These are phyloP conservation scores for Melanostoma scalare DNA, from an alignment of 2,888 invertebrate species.

Conservation along the genomic window DNA sequence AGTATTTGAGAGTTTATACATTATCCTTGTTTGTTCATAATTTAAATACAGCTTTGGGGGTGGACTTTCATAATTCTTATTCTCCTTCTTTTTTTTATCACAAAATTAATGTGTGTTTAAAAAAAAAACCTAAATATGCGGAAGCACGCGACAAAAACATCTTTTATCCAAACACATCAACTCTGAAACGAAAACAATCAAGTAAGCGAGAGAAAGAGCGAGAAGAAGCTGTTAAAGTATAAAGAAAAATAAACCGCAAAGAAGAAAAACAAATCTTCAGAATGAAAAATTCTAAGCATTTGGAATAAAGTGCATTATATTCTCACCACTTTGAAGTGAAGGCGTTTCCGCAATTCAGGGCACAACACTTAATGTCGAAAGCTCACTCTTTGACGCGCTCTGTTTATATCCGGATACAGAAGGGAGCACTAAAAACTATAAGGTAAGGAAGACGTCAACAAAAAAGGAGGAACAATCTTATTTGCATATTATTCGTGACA, in stretches of 20 bases:
- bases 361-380: slow-evolving; percentile 57
- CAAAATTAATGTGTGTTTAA: not conserved
- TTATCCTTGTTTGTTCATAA: slow-evolving; percentile 42
- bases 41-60: slow-evolving; percentile 31
- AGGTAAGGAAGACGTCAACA: slow-evolving; percentile 48
- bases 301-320: slow-evolving; percentile 63
- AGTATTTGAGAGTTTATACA: too few relatives aligned
- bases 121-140: slow-evolving; percentile 55
- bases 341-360: slow-evolving; percentile 55
- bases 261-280: slow-evolving; percentile 13
- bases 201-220: not conserved
- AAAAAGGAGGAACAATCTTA: slow-evolving; percentile 47
- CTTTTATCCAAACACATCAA: slow-evolving; percentile 25
- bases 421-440: slow-evolving; percentile 52
- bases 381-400: slow-evolving; percentile 48
- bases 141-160: slow-evolving; percentile 66
- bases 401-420: slow-evolving; percentile 49
- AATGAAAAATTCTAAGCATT: slow-evolving; percentile 24
- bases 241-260: slow-evolving; percentile 22
- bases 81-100: not conserved
- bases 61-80: slow-evolving; percentile 16
- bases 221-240: slow-evolving; percentile 40
- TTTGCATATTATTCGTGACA: slow-evolving; percentile 64
- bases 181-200: too few relatives aligned
- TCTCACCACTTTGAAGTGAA: slow-evolving; percentile 52